These are phyloP conservation scores for Artibeus jamaicensis DNA, from an alignment of 2,797 vertebrate species.

Conservation along the genomic window DNA sequence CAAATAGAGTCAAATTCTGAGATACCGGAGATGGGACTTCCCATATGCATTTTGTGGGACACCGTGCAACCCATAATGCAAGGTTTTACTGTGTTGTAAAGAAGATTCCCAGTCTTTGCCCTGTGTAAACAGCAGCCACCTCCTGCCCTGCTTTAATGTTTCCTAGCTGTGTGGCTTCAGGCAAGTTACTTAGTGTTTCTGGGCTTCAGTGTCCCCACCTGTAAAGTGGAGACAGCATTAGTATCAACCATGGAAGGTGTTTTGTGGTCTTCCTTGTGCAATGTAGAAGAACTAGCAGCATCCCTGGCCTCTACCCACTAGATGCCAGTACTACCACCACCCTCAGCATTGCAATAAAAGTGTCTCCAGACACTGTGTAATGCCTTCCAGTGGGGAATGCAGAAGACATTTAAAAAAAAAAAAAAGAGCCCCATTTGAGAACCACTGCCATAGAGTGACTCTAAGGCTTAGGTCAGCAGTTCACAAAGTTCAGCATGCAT, in stretches of 20 bases:
- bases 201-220: neutral
- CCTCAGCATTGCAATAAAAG: neutral
- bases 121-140: neutral
- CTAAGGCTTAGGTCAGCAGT: neutral
- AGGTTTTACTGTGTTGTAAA: neutral
- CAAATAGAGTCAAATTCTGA: neutral
- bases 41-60: neutral
- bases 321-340: neutral
- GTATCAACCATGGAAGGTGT: neutral
- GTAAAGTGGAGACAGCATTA: neutral
- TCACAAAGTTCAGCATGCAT: neutral
- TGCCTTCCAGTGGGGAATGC: neutral
- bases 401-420: neutral
- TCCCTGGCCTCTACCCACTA: neutral
- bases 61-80: neutral
- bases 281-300: rapidly evolving
- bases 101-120: neutral
- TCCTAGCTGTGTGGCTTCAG: neutral
- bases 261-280: neutral
- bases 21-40: neutral
- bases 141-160: neutral
- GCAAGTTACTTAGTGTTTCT: neutral
- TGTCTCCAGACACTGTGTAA: neutral
- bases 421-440: neutral
- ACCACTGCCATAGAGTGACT: neutral